Conservation (phyloP, 2,797 vertebrate genomes). For the Peromyscus attwateri region DNA sequence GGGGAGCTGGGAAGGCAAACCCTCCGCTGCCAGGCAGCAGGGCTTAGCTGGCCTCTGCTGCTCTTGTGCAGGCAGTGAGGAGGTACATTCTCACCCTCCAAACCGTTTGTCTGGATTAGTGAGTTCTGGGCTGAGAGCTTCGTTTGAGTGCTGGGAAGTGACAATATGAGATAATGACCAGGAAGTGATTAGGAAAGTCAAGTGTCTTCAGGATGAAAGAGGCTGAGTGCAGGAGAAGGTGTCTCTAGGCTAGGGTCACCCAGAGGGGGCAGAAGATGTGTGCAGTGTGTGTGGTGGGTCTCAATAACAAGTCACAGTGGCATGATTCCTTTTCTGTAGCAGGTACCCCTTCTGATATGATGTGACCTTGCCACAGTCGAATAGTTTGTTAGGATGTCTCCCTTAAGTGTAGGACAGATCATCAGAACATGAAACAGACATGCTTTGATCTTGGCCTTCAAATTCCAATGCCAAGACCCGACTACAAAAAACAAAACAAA, state of each 20-base stretch:
- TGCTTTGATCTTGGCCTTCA: background rate
- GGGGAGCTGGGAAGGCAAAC: background rate
- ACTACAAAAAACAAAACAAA: background rate
- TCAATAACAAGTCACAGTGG: background rate
- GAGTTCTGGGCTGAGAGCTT: constrained; percentile 72
- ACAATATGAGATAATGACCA: constrained; percentile 77
- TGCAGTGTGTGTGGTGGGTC: background rate
- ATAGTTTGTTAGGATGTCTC: background rate
- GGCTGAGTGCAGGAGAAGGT: background rate
- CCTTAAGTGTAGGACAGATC: background rate
- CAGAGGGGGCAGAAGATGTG: too few species aligned
- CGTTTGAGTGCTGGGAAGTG: constrained; percentile 73
- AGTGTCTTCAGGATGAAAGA: constrained; percentile 68
- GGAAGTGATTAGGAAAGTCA: constrained; percentile 77
- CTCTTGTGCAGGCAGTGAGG: background rate
- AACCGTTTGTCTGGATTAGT: constrained; percentile 83
- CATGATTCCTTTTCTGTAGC: background rate
- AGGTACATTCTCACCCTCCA: constrained; percentile 30
- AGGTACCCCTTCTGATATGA: background rate
- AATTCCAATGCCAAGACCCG: background rate
- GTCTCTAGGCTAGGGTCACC: background rate
- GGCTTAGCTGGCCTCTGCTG: too few species aligned
- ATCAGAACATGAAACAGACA: background rate
- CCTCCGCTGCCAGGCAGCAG: rapidly evolving
- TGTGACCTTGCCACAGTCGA: background rate